A percentile compares a stretch with the other conserved stretches of the same genome.
Evolutionary conservation across 1,140 invertebrate species (phyloP).

Genomic region (Danaus melanippus): DNA sequence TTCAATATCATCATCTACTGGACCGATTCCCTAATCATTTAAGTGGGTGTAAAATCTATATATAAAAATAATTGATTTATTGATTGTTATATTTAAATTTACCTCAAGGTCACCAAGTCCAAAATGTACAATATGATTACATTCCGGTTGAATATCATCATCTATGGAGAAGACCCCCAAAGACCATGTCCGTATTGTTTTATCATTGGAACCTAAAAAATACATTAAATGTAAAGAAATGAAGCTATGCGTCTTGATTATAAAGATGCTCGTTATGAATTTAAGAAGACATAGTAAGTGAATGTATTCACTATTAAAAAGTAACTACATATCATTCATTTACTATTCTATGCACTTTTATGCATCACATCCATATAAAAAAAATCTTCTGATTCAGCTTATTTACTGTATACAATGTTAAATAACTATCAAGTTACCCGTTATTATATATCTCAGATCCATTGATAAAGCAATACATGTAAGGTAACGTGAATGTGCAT

Average conservation of each 20-base stretch:
- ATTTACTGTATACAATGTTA: neutral
- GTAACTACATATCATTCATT: too few species aligned
- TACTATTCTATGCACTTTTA: too few species aligned
- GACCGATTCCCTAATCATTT: constrained; percentile 37
- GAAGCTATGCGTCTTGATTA: neutral
- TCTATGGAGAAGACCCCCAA: constrained; percentile 30
- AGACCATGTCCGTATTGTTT: constrained; percentile 45
- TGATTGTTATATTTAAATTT: neutral
- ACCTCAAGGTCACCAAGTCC: constrained; percentile 54
- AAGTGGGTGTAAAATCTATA: neutral
- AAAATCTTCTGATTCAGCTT: too few species aligned
- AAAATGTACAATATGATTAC: constrained; percentile 39
- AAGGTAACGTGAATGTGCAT: constrained; percentile 42
- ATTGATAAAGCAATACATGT: constrained; percentile 32
- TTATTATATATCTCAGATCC: constrained; percentile 32
- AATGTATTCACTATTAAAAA: too few species aligned
- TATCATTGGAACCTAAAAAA: constrained; percentile 49
- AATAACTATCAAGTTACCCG: constrained; percentile 24
- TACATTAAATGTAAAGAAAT: neutral
- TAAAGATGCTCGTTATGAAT: too few species aligned
- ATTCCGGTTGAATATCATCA: constrained; percentile 35
- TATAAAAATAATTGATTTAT: too few species aligned
- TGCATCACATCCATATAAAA: too few species aligned
- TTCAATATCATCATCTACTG: constrained; percentile 30
- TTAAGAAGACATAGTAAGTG: too few species aligned